Percentiles rank a stretch among this genome's conserved stretches.
Evolutionary conservation across 2,888 invertebrate species (phyloP).

Genomic region (Griposia aprilina): DNA sequence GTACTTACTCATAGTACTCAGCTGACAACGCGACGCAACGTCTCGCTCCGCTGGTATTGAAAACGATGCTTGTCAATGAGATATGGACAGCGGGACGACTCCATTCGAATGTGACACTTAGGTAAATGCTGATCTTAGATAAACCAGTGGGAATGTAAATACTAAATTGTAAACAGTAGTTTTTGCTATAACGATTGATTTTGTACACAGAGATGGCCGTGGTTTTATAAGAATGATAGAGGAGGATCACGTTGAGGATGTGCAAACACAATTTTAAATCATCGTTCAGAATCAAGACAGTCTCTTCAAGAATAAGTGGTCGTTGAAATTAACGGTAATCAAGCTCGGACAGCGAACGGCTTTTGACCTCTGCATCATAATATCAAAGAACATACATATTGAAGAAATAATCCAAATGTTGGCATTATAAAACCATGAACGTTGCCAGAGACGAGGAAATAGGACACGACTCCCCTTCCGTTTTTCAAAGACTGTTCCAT

Average conservation of each 20-base stretch:
- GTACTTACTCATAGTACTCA: slow-evolving; percentile 12
- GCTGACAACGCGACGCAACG: slow-evolving; percentile 55
- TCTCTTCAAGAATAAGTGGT: neutral
- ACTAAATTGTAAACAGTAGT: slow-evolving; percentile 22
- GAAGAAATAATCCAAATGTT: neutral
- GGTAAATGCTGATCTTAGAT: slow-evolving; percentile 36
- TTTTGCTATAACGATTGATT: slow-evolving; percentile 29
- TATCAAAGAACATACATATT: neutral
- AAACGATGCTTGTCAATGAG: slow-evolving; percentile 67
- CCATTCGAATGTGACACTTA: slow-evolving; percentile 37
- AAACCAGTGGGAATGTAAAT: slow-evolving; percentile 17
- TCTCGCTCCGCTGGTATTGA: slow-evolving; percentile 70
- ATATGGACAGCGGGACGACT: slow-evolving; percentile 40
- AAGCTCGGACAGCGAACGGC: neutral
- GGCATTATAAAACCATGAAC: slow-evolving; percentile 2
- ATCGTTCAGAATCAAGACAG: slow-evolving; percentile 3
- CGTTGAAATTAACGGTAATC: neutral
- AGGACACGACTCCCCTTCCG: slow-evolving; percentile 8
- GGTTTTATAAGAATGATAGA: slow-evolving; percentile 2
- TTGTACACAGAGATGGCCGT: slow-evolving; percentile 11
- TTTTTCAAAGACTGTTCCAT: slow-evolving; percentile 17
- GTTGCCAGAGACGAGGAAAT: slow-evolving; percentile 31
- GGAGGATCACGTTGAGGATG: neutral
- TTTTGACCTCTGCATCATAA: neutral
- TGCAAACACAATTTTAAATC: slow-evolving; percentile 11